Evolutionary conservation across 2,113 vertebrate genomes (phyloP), one percentile per base, ranked within the genome.

Genomic region (Nyctereutes procyonoides): DNA sequence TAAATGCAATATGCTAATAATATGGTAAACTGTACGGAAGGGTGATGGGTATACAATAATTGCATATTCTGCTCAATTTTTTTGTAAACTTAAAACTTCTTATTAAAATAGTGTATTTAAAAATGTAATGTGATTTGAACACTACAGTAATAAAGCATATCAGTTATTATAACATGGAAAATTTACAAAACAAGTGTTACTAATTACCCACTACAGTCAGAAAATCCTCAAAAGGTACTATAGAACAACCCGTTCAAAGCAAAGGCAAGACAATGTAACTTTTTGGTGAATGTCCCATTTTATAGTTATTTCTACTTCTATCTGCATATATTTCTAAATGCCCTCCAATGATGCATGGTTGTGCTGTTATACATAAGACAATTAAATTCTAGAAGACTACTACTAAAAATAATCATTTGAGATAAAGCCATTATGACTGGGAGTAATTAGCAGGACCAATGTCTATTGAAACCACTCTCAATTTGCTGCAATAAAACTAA

Each of bases 371-470:
- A 79, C 7, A 58, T 71, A 92, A 84, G n/a, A 19, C 9, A 79
- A 26, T 93, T 90, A 93, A 83, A 86, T 93, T 1, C 55, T 93
- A 15, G n/a, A 87, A 55, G 43, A 93, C 22, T 60, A 51, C 93
- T 77, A 81, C 62, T 80, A 88, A 88, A 93, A 84, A 96, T 88
- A 88, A 89, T 94, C 35, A 20, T 74, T 88, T 85, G 16, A 13
- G 30, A 79, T 63, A 55, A 96, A 76, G 30, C 24, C 48, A 35
- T 88, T 95, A 88, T 73, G 51, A 84, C 35, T 71, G 20, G 51
- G n/a, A 91, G 51, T 38, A 79, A 83, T 90, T 60, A 88, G 48
- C 60, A 96, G 28, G 35, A 6, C 13, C 16, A 65, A 43, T 92
- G 22, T 38, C 28, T 60, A 38, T 19, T 89, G 56, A 96, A 93